A percentile compares a stretch with the other conserved stretches of the same genome.
These are phyloP conservation scores for Halichoerus grypus DNA, from an alignment of 2,113 vertebrate species.

Conservation along the genomic window DNA sequence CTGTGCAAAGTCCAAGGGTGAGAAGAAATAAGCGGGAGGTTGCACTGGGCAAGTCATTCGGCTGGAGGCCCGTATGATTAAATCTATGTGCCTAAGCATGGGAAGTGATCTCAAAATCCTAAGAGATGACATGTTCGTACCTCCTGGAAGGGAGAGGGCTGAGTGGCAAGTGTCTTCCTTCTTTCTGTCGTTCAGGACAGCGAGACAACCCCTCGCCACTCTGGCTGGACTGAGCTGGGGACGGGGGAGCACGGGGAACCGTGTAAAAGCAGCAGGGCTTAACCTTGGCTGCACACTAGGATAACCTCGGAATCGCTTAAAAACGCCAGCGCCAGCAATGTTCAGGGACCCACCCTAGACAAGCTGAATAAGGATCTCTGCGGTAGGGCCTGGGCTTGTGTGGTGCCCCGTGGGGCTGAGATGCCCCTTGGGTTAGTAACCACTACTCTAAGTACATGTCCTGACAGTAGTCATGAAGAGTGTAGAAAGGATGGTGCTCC, in stretches of 20 bases:
- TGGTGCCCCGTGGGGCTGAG: background rate
- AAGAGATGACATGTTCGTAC: too few species aligned
- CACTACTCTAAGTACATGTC: too few species aligned
- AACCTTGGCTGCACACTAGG: background rate
- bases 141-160: too few species aligned
- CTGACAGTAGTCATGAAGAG: background rate
- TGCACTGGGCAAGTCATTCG: background rate
- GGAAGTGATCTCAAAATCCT: too few species aligned
- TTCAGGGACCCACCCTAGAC: background rate
- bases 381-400: background rate
- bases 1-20: background rate
- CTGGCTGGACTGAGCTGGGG: background rate
- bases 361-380: background rate
- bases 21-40: background rate
- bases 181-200: too few species aligned
- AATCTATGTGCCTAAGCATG: too few species aligned
- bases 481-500: background rate
- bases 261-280: background rate
- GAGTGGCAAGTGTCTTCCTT: too few species aligned
- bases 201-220: background rate
- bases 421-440: background rate
- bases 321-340: background rate
- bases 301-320: background rate
- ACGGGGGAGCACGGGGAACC: background rate
- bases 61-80: too few species aligned